These are phyloP conservation scores for Epirrita christyi DNA, from an alignment of 2,888 invertebrate species.

Conservation along the genomic window DNA sequence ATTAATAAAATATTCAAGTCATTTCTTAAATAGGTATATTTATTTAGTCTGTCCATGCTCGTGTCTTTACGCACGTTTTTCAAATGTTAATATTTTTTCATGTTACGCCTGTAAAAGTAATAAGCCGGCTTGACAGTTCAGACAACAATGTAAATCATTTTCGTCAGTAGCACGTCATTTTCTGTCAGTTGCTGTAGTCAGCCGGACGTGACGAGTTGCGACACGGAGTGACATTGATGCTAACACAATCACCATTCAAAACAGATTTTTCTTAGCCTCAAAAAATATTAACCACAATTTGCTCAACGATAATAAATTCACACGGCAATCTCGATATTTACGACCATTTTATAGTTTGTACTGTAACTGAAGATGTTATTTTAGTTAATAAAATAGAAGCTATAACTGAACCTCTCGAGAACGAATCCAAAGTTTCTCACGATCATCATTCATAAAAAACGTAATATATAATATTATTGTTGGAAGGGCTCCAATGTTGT, in stretches of 20 bases:
- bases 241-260: constrained; percentile 44
- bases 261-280: constrained; percentile 31
- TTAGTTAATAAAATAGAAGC: constrained; percentile 70
- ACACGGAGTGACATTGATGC: constrained; percentile 44
- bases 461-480: constrained; percentile 63
- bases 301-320: constrained; percentile 59
- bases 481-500: constrained; percentile 68
- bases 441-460: constrained; percentile 59
- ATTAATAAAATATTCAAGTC: constrained; percentile 15
- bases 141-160: constrained; percentile 46
- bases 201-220: constrained; percentile 35
- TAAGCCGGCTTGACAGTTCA: constrained; percentile 41
- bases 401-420: constrained; percentile 44
- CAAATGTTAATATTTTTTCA: constrained; percentile 24
- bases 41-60: constrained; percentile 4
- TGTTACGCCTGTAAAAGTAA: constrained; percentile 30
- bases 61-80: background rate
- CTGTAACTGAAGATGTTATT: constrained; percentile 70
- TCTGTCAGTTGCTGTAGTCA: constrained; percentile 27
- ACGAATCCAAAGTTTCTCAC: constrained; percentile 51
- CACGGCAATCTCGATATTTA: constrained; percentile 64
- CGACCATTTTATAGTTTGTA: constrained; percentile 59
- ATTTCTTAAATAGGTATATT: background rate
- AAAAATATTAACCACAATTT: constrained; percentile 48
- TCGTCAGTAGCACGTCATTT: constrained; percentile 40